These are phyloP conservation scores for Drosophila kurseongensis DNA, from an alignment of 1,140 invertebrate genomes.

Conservation along the genomic window DNA sequence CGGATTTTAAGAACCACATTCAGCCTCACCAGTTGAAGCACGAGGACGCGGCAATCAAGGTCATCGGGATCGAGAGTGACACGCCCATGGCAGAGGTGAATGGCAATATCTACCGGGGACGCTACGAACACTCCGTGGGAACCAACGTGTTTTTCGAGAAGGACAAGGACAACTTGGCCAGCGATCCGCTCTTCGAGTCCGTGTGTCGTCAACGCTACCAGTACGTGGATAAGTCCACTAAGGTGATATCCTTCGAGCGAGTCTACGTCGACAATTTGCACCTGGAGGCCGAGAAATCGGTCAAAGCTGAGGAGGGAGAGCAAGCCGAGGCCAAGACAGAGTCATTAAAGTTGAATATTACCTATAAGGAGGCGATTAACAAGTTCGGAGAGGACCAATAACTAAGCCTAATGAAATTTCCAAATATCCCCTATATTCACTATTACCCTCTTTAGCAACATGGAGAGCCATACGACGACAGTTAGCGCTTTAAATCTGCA, in stretches of 20 bases:
- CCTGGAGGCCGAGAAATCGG: conserved; percentile 19
- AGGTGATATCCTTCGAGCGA: conserved; percentile 85
- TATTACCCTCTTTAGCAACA: not conserved
- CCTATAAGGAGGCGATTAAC: conserved; percentile 65
- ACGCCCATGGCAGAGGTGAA: conserved; percentile 86
- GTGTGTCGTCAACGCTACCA: conserved; percentile 80
- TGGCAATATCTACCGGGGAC: conserved; percentile 85
- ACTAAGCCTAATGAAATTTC: not conserved
- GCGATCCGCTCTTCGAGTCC: conserved; percentile 85
- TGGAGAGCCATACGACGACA: conserved; percentile 37
- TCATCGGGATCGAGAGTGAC: conserved; percentile 86
- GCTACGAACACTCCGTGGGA: conserved; percentile 85
- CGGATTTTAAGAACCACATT: conserved; percentile 78
- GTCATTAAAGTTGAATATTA: conserved; percentile 56
- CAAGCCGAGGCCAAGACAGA: conserved; percentile 8
- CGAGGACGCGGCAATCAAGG: conserved; percentile 72
- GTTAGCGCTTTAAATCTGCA: conserved; percentile 34
- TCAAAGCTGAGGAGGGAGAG: conserved; percentile 27
- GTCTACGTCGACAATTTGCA: conserved; percentile 83
- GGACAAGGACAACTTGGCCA: conserved; percentile 74
- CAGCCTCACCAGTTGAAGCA: conserved; percentile 62
- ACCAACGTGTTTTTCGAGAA: conserved; percentile 86
- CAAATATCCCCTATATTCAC: not conserved
- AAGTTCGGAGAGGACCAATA: conserved; percentile 73
- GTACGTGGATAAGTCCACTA: conserved; percentile 85